These are phyloP conservation scores for Podarcis siculus DNA, from an alignment of 2,797 vertebrate genomes.

Conservation along the genomic window DNA sequence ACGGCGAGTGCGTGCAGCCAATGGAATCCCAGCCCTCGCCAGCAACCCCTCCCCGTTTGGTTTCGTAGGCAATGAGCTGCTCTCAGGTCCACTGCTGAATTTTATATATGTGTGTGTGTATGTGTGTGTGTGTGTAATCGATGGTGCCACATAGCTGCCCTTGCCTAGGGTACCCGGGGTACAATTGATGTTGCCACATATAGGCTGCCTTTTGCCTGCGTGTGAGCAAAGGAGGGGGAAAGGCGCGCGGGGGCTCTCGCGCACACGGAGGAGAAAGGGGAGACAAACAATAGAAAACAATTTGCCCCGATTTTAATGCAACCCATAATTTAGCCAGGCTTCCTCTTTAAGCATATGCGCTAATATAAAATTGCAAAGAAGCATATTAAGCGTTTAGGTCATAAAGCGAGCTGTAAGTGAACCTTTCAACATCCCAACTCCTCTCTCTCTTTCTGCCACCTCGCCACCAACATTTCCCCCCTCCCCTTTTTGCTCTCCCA, in stretches of 20 bases:
- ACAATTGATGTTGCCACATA: not conserved
- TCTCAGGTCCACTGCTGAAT: conserved; percentile 88
- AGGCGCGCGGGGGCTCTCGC: not conserved
- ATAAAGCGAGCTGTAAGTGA: conserved; percentile 58
- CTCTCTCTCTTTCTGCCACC: not conserved
- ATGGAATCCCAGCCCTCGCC: conserved; percentile 89
- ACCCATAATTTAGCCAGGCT: conserved; percentile 40
- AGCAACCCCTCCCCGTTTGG: conserved; percentile 93
- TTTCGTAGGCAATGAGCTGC: conserved; percentile 83
- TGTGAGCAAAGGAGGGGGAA: not conserved
- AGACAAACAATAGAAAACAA: not conserved
- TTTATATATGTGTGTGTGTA: not conserved
- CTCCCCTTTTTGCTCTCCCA: not conserved
- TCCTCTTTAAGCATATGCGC: conserved; percentile 42
- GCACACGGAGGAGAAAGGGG: not conserved
- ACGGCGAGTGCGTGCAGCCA: conserved; percentile 92
- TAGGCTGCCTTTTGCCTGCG: conserved; percentile 12
- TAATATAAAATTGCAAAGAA: conserved; percentile 56
- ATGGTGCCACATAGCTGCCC: not conserved
- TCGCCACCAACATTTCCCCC: too few relatives aligned
- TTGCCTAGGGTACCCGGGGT: not conserved
- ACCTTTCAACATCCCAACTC: conserved; percentile 52
- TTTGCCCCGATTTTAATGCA: conserved; percentile 1
- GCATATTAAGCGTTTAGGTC: conserved; percentile 62
- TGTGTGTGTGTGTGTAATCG: not conserved